Conservation (phyloP, 1,140 invertebrate species). For the Tetragonula clypearis region DNA sequence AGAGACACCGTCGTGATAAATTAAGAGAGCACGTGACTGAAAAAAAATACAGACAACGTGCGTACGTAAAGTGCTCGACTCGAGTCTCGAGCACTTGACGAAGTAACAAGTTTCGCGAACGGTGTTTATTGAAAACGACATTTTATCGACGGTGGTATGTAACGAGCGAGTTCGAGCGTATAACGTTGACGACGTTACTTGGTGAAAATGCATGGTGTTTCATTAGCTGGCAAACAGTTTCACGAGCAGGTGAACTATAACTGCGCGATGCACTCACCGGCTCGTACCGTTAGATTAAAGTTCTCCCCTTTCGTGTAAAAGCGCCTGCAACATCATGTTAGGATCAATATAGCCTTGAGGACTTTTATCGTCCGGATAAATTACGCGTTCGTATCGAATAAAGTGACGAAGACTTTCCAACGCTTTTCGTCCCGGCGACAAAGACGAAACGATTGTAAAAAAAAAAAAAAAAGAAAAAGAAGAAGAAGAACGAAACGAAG, state of each 20-base stretch:
- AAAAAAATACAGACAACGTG: not conserved
- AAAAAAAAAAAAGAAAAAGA: not conserved
- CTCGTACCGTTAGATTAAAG: not conserved
- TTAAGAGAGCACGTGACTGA: not conserved
- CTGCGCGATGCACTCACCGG: slow-evolving; percentile 42
- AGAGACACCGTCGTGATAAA: not conserved
- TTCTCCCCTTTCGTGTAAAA: slow-evolving; percentile 25
- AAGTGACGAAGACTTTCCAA: slow-evolving; percentile 20
- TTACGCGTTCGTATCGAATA: slow-evolving; percentile 37
- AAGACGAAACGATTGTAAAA: slow-evolving; percentile 42
- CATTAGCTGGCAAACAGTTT: slow-evolving; percentile 34
- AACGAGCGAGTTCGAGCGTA: not conserved
- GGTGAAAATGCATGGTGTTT: slow-evolving; percentile 52
- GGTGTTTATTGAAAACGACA: not conserved
- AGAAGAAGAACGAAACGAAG: too few relatives aligned
- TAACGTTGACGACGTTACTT: slow-evolving; percentile 3
- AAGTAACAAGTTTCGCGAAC: not conserved
- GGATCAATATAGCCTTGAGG: slow-evolving; percentile 51
- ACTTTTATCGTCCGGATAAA: slow-evolving; percentile 57
- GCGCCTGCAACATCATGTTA: slow-evolving; percentile 18
- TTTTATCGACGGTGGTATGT: not conserved
- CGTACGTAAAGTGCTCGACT: not conserved
- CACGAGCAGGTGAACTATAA: slow-evolving; percentile 29
- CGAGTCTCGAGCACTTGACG: not conserved
- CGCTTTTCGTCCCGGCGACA: not conserved